Percentiles rank a stretch among this genome's conserved stretches.
Evolutionary conservation across 2,888 invertebrate genomes (phyloP).

Genomic region (Drosophila affinis): DNA sequence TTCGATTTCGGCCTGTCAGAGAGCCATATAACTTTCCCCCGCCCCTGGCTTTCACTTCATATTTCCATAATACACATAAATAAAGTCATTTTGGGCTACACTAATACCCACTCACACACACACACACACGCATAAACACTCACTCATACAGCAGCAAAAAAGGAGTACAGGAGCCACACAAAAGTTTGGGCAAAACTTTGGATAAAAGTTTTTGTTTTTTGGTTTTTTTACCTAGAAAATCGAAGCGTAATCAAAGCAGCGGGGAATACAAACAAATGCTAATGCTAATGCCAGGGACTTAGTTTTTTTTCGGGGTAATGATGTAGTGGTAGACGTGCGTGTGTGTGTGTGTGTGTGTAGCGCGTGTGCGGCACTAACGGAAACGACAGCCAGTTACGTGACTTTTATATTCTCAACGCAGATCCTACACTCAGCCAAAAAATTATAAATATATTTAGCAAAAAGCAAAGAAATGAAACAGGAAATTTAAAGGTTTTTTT

Average conservation of each 20-base stretch:
- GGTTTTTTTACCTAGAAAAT: constrained; percentile 62
- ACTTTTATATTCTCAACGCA: constrained; percentile 75
- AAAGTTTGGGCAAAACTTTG: constrained; percentile 44
- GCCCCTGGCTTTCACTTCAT: constrained; percentile 57
- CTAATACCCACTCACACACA: constrained; percentile 48
- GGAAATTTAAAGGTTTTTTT: too few species aligned
- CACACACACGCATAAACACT: not conserved
- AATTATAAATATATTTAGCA: not conserved
- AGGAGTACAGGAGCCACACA: constrained; percentile 10
- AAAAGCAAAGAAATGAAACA: too few species aligned
- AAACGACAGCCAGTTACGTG: constrained; percentile 75
- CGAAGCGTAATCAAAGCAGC: constrained; percentile 77
- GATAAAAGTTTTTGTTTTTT: constrained; percentile 65
- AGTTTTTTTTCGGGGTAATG: constrained; percentile 47
- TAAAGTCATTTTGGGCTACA: constrained; percentile 67
- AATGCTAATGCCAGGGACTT: constrained; percentile 64
- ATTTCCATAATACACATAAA: constrained; percentile 69
- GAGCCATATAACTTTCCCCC: constrained; percentile 30
- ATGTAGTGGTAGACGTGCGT: constrained; percentile 19
- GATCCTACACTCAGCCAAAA: not conserved
- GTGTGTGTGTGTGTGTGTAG: constrained; percentile 21
- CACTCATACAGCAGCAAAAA: constrained; percentile 9
- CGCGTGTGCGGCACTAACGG: constrained; percentile 61
- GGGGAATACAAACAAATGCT: constrained; percentile 73
- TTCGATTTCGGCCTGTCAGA: constrained; percentile 43